Evolutionary conservation across 1,140 invertebrate genomes (phyloP).

Genomic region (Choristoneura fumiferana): DNA sequence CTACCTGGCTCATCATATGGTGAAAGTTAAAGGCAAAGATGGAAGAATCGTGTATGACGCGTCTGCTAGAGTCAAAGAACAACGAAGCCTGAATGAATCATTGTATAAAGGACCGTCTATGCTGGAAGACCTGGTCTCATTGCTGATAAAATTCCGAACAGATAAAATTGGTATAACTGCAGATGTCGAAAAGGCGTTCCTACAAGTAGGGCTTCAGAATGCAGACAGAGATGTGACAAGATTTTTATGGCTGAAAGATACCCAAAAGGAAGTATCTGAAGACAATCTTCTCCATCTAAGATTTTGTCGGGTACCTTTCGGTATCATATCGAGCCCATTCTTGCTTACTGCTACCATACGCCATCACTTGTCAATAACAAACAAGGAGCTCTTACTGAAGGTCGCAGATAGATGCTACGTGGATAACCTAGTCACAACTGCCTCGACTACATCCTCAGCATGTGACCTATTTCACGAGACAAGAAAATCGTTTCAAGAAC

Average conservation of each 20-base stretch:
- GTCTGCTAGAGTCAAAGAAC: background rate
- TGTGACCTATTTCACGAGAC: background rate
- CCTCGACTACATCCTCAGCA: background rate
- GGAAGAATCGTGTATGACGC: background rate
- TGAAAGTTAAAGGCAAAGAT: background rate
- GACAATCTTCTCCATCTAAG: background rate
- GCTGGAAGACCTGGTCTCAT: background rate
- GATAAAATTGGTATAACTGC: too few species aligned
- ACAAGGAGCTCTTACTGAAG: too few species aligned
- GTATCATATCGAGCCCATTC: too few species aligned
- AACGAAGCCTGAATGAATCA: background rate
- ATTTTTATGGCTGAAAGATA: background rate
- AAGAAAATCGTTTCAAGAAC: background rate
- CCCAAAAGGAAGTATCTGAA: background rate
- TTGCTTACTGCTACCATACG: background rate
- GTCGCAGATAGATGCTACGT: background rate
- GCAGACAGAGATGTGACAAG: too few species aligned
- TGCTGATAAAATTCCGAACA: background rate
- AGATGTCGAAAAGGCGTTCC: too few species aligned
- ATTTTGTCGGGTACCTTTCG: background rate
- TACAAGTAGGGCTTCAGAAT: too few species aligned
- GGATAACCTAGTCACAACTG: background rate
- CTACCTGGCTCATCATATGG: background rate
- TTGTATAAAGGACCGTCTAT: background rate
- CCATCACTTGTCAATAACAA: too few species aligned